These are phyloP conservation scores for Haemorhous mexicanus DNA, from an alignment of 2,113 vertebrate species.

Conservation along the genomic window DNA sequence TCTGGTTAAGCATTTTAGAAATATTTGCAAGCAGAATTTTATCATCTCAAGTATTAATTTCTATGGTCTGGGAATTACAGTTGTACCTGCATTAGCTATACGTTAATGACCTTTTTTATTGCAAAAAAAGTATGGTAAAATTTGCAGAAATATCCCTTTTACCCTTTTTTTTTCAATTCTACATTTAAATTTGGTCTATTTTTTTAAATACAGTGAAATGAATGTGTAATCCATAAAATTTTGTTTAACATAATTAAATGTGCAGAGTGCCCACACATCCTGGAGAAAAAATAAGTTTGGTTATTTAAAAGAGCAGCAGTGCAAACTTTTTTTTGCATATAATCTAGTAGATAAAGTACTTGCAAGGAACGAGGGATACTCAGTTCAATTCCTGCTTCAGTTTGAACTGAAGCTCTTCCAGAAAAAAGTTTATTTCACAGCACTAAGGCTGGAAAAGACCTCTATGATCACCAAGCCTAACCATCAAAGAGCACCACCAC, in stretches of 20 bases:
- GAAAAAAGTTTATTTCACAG: not conserved
- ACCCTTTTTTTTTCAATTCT: not conserved
- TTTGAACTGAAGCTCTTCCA: not conserved
- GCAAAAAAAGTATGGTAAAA: not conserved
- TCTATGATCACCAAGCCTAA: not conserved
- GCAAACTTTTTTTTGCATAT: not conserved
- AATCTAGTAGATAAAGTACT: not conserved
- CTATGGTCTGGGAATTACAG: not conserved
- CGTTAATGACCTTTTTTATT: not conserved
- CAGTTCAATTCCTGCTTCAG: not conserved
- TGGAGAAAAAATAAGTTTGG: not conserved
- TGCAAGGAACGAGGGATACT: not conserved
- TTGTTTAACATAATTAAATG: not conserved
- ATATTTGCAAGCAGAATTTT: not conserved
- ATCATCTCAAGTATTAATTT: not conserved
- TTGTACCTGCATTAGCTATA: not conserved
- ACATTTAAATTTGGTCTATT: not conserved
- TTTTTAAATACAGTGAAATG: not conserved
- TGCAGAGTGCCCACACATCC: not conserved
- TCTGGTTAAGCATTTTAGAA: not conserved
- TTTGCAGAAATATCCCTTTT: not conserved
- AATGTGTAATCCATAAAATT: not conserved
- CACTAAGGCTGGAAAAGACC: not conserved
- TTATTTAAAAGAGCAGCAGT: not conserved
- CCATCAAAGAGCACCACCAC: rapidly evolving